Evolutionary conservation across 1,140 invertebrate species (phyloP).

Genomic region (Drosophila nikananu): DNA sequence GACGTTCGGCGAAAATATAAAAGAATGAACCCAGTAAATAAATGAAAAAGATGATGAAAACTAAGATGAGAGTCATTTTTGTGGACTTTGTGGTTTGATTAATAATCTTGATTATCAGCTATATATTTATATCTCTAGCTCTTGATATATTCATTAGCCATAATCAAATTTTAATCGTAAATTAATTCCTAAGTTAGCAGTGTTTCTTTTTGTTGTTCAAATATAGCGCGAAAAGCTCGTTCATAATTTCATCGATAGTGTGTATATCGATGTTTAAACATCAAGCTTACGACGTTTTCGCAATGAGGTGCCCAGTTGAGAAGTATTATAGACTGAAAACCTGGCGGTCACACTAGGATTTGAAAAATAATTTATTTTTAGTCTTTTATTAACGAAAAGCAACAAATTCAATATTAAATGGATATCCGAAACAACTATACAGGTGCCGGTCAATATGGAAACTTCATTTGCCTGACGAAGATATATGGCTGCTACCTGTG

Average conservation of each 20-base stretch:
- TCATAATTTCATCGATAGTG: not conserved
- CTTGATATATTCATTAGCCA: not conserved
- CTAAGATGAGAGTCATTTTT: not conserved
- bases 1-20: conserved; percentile 55
- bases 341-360: not conserved
- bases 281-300: not conserved
- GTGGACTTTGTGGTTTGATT: not conserved
- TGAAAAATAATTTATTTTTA: not conserved
- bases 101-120: too few relatives aligned
- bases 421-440: conserved; percentile 86
- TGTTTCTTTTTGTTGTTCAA: not conserved
- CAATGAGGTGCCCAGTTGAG: not conserved
- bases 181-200: not conserved
- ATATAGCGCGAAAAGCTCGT: not conserved
- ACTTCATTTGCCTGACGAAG: conserved; percentile 90
- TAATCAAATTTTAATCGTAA: not conserved
- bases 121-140: too few relatives aligned
- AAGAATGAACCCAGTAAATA: conserved; percentile 52
- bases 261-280: not conserved
- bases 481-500: conserved; percentile 86
- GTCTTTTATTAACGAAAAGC: not conserved
- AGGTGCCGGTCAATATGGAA: conserved; percentile 91
- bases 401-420: not conserved
- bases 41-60: conserved; percentile 32
- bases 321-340: not conserved